Conservation (phyloP, 2,113 vertebrate genomes). For the Hippocampus abdominalis region DNA sequence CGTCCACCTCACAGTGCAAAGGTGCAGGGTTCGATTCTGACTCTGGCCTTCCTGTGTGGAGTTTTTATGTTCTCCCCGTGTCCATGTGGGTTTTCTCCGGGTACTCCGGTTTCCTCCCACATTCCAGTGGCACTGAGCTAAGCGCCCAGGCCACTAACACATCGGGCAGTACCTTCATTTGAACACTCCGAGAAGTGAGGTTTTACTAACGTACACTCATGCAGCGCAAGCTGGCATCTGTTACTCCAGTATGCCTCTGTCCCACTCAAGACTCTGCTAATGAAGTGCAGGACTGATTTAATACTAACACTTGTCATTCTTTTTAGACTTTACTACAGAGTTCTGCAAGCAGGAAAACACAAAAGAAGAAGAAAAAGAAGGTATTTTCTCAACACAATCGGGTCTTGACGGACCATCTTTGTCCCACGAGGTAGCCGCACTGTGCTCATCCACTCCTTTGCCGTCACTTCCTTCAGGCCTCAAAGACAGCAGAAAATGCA, state of each 20-base stretch:
- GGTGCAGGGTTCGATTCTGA: too few species aligned
- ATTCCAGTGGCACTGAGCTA: too few species aligned
- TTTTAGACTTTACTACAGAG: conserved; percentile 89
- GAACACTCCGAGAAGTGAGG: too few species aligned
- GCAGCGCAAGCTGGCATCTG: too few species aligned
- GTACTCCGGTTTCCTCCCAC: too few species aligned
- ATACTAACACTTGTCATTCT: conserved; percentile 10
- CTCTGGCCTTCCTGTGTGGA: too few species aligned
- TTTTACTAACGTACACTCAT: too few species aligned
- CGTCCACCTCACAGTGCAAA: too few species aligned
- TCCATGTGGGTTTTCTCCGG: too few species aligned
- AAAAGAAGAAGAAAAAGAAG: conserved; percentile 99
- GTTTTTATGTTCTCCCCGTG: too few species aligned
- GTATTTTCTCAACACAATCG: conserved; percentile 55
- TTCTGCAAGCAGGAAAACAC: conserved; percentile 92
- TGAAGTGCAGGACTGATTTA: neutral
- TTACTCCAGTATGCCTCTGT: neutral
- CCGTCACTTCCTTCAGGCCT: conserved; percentile 73
- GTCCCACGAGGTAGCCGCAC: neutral
- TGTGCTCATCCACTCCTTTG: neutral
- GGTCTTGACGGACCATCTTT: neutral
- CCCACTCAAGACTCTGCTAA: neutral
- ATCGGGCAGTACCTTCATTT: neutral
- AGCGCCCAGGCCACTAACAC: too few species aligned
- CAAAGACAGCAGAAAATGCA: conserved; percentile 88